phyloP scores from a whole-genome alignment of 2,888 invertebrate species.

The Epinotia bilunana region DNA sequence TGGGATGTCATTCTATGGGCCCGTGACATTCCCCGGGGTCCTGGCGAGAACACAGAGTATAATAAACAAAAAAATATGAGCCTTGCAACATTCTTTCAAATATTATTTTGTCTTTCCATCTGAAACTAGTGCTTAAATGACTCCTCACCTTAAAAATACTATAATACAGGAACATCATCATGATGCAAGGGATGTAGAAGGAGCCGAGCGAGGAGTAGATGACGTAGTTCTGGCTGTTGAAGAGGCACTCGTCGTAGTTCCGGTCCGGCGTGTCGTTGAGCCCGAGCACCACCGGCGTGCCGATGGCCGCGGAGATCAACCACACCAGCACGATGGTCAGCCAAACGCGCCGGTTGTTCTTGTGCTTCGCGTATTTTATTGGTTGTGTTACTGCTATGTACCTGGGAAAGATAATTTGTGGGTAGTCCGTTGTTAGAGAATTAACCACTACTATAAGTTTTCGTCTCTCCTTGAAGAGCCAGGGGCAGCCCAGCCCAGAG shows the following conservation, averaged over 20 bases:
- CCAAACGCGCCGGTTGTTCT: conserved; percentile 97
- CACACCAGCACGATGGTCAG: conserved; percentile 97
- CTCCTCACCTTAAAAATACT: conserved; percentile 95
- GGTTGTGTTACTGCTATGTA: conserved; percentile 99
- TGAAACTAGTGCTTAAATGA: too few relatives aligned
- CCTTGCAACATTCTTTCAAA: too few relatives aligned
- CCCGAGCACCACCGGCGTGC: conserved; percentile 97
- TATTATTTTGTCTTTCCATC: too few relatives aligned
- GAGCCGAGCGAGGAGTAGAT: conserved; percentile 99
- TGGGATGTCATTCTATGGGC: too few relatives aligned
- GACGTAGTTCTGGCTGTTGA: conserved; percentile 99
- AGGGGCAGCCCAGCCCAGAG: too few relatives aligned
- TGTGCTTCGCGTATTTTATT: conserved; percentile 99
- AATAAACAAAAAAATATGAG: too few relatives aligned
- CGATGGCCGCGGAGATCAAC: conserved; percentile 96
- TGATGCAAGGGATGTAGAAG: conserved; percentile 99
- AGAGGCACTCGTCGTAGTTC: conserved; percentile 93
- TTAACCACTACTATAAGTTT: too few relatives aligned
- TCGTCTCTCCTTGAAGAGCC: too few relatives aligned
- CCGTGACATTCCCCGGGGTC: too few relatives aligned
- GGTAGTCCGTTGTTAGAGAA: too few relatives aligned
- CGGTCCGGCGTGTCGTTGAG: conserved; percentile 96
- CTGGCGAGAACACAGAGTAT: too few relatives aligned
- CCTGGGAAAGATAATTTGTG: conserved; percentile 81
- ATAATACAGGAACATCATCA: conserved; percentile 99